phyloP scores from a whole-genome alignment of 2,113 vertebrate species.

The Bambusicola thoracicus region DNA sequence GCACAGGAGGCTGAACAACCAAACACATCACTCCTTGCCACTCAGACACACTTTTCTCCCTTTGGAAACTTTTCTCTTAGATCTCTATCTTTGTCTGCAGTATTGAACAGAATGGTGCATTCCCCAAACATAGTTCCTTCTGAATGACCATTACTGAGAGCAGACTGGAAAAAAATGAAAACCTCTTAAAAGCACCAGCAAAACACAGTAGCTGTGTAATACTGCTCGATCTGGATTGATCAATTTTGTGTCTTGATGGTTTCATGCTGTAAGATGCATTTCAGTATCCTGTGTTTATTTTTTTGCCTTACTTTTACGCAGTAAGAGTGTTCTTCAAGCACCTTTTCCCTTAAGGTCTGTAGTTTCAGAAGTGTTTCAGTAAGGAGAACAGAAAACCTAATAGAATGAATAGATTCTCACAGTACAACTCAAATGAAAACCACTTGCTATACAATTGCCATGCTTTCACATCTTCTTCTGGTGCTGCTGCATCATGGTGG shows the following conservation, averaged over 20 bases:
- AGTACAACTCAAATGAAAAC: not conserved
- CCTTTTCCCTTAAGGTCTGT: not conserved
- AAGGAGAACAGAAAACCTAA: slow-evolving; percentile 5
- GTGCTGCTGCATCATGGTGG: not conserved
- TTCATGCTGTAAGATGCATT: not conserved
- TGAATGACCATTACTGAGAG: not conserved
- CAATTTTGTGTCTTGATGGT: not conserved
- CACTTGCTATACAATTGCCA: not conserved
- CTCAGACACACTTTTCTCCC: not conserved
- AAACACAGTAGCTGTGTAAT: not conserved
- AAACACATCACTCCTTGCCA: not conserved
- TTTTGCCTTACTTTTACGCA: not conserved
- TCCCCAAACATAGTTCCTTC: not conserved
- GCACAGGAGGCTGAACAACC: not conserved
- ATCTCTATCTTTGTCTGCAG: not conserved
- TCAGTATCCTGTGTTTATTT: not conserved
- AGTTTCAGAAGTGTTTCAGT: not conserved
- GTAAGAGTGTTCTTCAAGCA: not conserved
- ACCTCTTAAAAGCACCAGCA: not conserved
- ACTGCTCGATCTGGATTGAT: not conserved
- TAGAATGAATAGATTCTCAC: not conserved
- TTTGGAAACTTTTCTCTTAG: not conserved
- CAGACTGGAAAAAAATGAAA: not conserved
- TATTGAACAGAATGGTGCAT: not conserved
- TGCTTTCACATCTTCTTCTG: slow-evolving; percentile 15